Evolutionary conservation across 1,140 invertebrate species (phyloP).

Genomic region (Drosophila orena): DNA sequence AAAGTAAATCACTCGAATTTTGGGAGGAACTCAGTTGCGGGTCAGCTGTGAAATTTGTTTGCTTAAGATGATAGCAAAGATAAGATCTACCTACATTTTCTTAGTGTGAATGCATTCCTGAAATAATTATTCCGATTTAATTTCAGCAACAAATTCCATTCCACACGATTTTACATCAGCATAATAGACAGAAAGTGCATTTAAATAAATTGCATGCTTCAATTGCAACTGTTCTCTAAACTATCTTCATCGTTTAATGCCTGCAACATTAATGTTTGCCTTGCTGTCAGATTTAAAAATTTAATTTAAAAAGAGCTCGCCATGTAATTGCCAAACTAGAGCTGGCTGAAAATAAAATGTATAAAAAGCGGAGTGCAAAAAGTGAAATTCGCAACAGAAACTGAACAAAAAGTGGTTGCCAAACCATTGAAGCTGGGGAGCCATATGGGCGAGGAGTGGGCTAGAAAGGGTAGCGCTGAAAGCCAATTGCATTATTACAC

Average conservation of each 20-base stretch:
- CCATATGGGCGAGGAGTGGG: conserved; percentile 11
- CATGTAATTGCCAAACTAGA: conserved; percentile 19
- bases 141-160: too few relatives aligned
- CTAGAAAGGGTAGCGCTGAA: conserved; percentile 31
- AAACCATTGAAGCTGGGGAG: conserved; percentile 20
- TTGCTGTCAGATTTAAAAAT: conserved; percentile 18
- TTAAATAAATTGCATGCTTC: not conserved
- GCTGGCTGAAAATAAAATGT: conserved; percentile 23
- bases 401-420: conserved; percentile 48
- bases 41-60: too few relatives aligned
- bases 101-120: too few relatives aligned
- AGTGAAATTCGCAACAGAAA: conserved; percentile 33
- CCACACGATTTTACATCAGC: too few relatives aligned
- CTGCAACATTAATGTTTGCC: not conserved
- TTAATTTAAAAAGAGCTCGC: conserved; percentile 29
- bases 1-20: not conserved
- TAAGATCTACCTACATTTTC: too few relatives aligned
- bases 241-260: not conserved
- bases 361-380: conserved; percentile 17
- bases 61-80: too few relatives aligned
- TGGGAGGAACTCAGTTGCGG: too few relatives aligned
- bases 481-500: conserved; percentile 69
- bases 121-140: too few relatives aligned
- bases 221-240: not conserved
- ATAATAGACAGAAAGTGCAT: not conserved